A percentile compares a stretch with the other conserved stretches of the same genome.
phyloP scores from a whole-genome alignment of 2,797 vertebrate genomes.

The Caiman crocodilus region DNA sequence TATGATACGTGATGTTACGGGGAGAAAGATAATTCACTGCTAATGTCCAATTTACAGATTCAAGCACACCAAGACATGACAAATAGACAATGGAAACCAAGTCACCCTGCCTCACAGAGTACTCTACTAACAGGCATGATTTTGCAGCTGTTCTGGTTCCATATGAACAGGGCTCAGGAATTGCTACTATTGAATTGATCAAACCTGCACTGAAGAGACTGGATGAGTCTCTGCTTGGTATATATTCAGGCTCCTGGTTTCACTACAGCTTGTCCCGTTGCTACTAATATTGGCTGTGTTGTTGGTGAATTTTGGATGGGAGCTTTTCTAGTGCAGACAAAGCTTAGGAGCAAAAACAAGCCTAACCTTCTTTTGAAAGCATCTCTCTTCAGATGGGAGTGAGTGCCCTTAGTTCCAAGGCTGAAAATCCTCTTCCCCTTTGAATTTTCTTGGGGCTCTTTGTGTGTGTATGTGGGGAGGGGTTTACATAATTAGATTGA shows the following conservation, averaged over 20 bases:
- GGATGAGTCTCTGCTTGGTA: not conserved
- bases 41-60: slow-evolving; percentile 8
- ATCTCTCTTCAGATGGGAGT: not conserved
- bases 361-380: not conserved
- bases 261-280: not conserved
- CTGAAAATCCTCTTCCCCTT: too few relatives aligned
- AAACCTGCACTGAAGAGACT: not conserved
- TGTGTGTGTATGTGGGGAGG: too few relatives aligned
- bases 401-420: not conserved
- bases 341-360: not conserved
- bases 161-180: not conserved
- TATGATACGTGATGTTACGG: not conserved
- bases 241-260: not conserved
- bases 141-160: not conserved
- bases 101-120: not conserved
- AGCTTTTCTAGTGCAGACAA: not conserved
- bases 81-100: not conserved
- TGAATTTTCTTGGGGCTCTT: too few relatives aligned
- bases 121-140: not conserved
- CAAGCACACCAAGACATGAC: not conserved
- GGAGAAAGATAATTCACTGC: slow-evolving; percentile 28
- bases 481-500: too few relatives aligned
- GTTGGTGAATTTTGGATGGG: not conserved
- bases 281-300: not conserved
- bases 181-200: not conserved